Conservation (phyloP, 2,113 vertebrate genomes). For the Nesogale talazaci region DNA sequence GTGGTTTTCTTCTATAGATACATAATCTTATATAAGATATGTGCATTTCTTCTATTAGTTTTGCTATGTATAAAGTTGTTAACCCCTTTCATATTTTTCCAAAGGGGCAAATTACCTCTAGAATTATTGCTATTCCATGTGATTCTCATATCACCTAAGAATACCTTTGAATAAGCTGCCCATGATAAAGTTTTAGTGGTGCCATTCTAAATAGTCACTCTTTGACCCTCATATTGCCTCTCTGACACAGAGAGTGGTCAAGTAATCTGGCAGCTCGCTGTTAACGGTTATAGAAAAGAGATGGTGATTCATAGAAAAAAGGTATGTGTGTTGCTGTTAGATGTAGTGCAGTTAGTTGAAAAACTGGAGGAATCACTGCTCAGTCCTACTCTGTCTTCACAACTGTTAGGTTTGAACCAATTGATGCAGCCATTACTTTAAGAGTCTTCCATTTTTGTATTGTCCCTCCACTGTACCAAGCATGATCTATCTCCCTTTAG, state of each 20-base stretch:
- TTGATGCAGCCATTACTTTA: too few species aligned
- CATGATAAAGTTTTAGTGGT: too few species aligned
- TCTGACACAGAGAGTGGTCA: not conserved
- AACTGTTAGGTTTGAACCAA: too few species aligned
- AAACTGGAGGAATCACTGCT: too few species aligned
- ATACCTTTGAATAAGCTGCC: not conserved
- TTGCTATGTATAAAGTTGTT: conserved; percentile 16
- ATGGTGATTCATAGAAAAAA: not conserved
- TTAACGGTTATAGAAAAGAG: not conserved
- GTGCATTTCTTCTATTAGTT: conserved; percentile 6
- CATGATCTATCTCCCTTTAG: too few species aligned
- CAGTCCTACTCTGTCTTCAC: too few species aligned
- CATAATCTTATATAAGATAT: not conserved
- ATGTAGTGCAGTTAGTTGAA: too few species aligned
- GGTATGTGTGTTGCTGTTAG: too few species aligned
- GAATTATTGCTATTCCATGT: not conserved
- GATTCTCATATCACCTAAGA: not conserved
- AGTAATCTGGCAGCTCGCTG: not conserved
- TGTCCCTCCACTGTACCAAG: too few species aligned
- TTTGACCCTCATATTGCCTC: not conserved
- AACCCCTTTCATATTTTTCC: conserved; percentile 10
- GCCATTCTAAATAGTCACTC: not conserved
- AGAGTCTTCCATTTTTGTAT: too few species aligned
- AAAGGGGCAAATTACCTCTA: not conserved
- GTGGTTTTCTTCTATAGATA: conserved; percentile 4